These are phyloP conservation scores for Creontiades dilutus DNA, from an alignment of 2,888 invertebrate genomes.

Conservation along the genomic window DNA sequence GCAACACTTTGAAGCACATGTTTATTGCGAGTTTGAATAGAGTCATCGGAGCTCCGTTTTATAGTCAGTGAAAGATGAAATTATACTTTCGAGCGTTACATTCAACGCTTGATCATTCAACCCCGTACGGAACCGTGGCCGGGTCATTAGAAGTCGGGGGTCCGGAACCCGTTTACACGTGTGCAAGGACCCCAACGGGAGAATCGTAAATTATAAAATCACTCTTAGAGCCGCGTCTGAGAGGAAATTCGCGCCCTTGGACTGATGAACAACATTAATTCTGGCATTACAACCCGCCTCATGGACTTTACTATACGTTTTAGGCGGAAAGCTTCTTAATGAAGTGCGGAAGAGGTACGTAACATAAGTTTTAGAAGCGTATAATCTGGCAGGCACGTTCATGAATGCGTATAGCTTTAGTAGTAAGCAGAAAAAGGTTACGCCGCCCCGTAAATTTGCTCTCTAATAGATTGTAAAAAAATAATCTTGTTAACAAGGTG, in stretches of 20 bases:
- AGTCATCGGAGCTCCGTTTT: constrained; percentile 8
- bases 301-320: background rate
- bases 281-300: constrained; percentile 4
- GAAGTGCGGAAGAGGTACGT: too few relatives aligned
- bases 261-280: constrained; percentile 34
- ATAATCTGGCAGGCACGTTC: too few relatives aligned
- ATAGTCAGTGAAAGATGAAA: constrained; percentile 19
- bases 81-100: constrained; percentile 37
- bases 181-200: background rate
- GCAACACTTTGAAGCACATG: constrained; percentile 23
- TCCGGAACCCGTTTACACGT: constrained; percentile 29
- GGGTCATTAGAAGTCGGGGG: constrained; percentile 38
- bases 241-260: constrained; percentile 23
- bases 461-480: too few relatives aligned
- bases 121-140: background rate
- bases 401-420: too few relatives aligned
- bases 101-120: constrained; percentile 18
- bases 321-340: background rate
- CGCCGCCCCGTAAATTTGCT: too few relatives aligned
- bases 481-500: too few relatives aligned
- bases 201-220: constrained; percentile 39
- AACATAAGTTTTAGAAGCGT: too few relatives aligned
- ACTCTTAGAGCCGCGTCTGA: background rate
- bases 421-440: too few relatives aligned
- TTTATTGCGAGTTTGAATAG: constrained; percentile 32